Percentiles rank a stretch among this genome's conserved stretches.
These are phyloP conservation scores for Drosophila pegasa DNA, from an alignment of 2,888 invertebrate genomes.

Conservation along the genomic window DNA sequence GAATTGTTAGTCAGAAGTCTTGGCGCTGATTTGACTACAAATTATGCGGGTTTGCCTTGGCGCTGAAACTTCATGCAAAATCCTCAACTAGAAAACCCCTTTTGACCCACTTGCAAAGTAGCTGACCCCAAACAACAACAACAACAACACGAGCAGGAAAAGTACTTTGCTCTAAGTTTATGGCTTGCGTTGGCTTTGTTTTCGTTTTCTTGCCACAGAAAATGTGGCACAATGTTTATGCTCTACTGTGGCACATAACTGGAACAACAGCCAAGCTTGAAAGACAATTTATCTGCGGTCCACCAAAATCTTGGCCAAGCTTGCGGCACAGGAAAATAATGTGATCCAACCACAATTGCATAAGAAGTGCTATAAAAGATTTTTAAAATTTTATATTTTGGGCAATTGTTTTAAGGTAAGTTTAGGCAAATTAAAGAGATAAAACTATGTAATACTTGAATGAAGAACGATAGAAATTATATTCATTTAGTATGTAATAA, in stretches of 20 bases:
- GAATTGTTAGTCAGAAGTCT: constrained; percentile 58
- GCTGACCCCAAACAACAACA: constrained; percentile 15
- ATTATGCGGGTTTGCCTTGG: constrained; percentile 6
- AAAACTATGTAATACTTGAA: too few relatives aligned
- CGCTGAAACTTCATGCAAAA: neutral
- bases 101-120: constrained; percentile 59
- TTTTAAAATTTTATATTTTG: neutral
- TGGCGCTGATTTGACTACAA: constrained; percentile 57
- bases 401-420: too few relatives aligned
- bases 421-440: too few relatives aligned
- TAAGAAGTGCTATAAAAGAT: constrained; percentile 3
- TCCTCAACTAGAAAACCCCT: constrained; percentile 26
- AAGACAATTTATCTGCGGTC: constrained; percentile 47
- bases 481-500: too few relatives aligned
- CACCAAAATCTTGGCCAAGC: constrained; percentile 21
- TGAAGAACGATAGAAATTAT: too few relatives aligned
- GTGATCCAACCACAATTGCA: constrained; percentile 20
- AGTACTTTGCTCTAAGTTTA: constrained; percentile 58
- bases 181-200: constrained; percentile 56
- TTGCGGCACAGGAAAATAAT: constrained; percentile 24
- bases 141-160: neutral
- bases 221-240: constrained; percentile 69
- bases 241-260: constrained; percentile 38
- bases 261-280: constrained; percentile 28
- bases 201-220: constrained; percentile 21